Evolutionary conservation across 2,888 invertebrate species (phyloP), one percentile per base, ranked within the genome.

Genomic region (Macrophya alboannulata): DNA sequence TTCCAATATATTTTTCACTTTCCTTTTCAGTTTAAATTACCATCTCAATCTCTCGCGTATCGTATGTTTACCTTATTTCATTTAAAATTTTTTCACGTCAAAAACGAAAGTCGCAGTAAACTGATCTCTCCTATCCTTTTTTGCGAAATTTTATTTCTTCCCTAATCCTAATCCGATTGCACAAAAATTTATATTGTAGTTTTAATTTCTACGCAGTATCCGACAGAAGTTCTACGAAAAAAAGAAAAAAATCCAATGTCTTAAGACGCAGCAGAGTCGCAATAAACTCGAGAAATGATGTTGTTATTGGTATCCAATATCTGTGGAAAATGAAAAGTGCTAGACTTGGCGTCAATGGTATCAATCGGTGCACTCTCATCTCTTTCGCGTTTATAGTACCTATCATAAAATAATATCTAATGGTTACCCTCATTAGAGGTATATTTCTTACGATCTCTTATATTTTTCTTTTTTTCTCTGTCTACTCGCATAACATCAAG

Each of bases 361-460:
- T 40, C 71, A 40, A 43, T 72, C 40, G 45, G 45, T 45, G 74
- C 74, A n/a, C 9, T 72, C 40, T 74, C 43, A 43, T 74, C 45
- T 43, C 45, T 21, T 25, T 45, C n/a, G 74, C 74, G 45, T 48
- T 45, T 74, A 51, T 51, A 74, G 43, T 74, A 74, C 25, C 74
- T 45, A 1, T 21, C 74, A 74, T 12, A 48, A 45, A 74, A 45
- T 74, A 43, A 74, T 45, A 43, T 74, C 43, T 45, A 74, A 74
- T 74, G 74, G 74, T n/a, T 45, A 48, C 43, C 45, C 43, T 45
- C 74, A 21, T 74, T 74, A 21, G 40, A n/a, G 72, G n/a, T n/a
- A 72, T 72, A 72, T 72, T 9, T 9, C n/a, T n/a, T n/a, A 15
- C 72, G 9, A 45, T 74, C 45, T 43, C 17, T 74, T 43, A 10